phyloP scores from a whole-genome alignment of 2,113 vertebrate genomes.

The Capreolus pygargus region DNA sequence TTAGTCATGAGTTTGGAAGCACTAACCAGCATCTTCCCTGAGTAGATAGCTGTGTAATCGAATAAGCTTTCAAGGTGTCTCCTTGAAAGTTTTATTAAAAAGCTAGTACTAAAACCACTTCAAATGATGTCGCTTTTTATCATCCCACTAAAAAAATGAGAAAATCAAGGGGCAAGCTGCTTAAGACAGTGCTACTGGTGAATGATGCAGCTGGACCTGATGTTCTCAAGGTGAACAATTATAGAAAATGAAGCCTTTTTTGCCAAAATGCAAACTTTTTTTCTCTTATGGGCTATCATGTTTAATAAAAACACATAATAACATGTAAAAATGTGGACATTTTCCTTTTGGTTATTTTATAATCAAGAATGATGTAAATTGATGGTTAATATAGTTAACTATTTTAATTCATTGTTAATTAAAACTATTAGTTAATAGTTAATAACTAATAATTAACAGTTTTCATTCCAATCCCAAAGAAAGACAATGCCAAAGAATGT shows the following conservation, averaged over 20 bases:
- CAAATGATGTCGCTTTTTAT: not conserved
- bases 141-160: not conserved
- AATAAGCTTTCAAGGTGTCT: conserved; percentile 22
- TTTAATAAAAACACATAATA: not conserved
- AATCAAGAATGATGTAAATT: not conserved
- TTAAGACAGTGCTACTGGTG: not conserved
- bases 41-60: not conserved
- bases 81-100: conserved; percentile 3
- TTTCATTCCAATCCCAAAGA: not conserved
- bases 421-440: not conserved
- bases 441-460: not conserved
- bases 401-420: not conserved
- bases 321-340: not conserved
- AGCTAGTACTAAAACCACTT: conserved; percentile 1
- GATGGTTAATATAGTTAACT: not conserved
- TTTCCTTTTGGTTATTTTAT: not conserved
- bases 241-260: not conserved
- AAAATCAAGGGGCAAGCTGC: not conserved
- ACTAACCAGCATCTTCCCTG: not conserved
- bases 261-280: not conserved
- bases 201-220: not conserved
- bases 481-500: not conserved
- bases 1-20: conserved; percentile 12
- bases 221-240: not conserved
- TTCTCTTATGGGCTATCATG: not conserved